A percentile compares a stretch with the other conserved stretches of the same genome.
phyloP scores from a whole-genome alignment of 1,140 invertebrate genomes.

The Lucilia cuprina region DNA sequence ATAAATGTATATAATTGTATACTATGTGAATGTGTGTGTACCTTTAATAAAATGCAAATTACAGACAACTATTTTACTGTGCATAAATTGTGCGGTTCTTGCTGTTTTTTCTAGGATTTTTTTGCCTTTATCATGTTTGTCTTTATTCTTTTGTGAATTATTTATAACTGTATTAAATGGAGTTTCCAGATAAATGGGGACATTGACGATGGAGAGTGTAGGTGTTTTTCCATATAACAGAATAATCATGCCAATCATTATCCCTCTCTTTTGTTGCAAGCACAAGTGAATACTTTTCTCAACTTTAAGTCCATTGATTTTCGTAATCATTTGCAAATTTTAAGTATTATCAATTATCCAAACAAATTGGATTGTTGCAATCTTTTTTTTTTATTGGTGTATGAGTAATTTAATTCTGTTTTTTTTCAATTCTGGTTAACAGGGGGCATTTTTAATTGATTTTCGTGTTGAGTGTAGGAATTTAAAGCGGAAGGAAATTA shows the following conservation, averaged over 20 bases:
- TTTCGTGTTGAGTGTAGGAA: neutral
- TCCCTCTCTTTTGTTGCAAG: neutral
- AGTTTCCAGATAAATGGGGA: neutral
- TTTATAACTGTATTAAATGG: constrained; percentile 7
- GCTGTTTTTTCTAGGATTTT: neutral
- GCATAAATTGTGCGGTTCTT: neutral
- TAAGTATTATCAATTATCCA: constrained; percentile 3
- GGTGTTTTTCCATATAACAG: neutral
- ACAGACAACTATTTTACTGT: constrained; percentile 14
- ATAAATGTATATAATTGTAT: neutral
- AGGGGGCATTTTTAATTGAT: neutral
- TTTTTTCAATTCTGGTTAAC: neutral
- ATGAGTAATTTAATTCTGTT: neutral
- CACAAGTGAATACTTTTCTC: neutral
- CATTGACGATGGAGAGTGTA: neutral
- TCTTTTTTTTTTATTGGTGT: neutral
- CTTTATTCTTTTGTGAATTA: neutral
- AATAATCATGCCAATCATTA: neutral
- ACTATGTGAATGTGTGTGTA: neutral
- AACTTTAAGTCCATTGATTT: neutral
- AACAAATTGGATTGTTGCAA: neutral
- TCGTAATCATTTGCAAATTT: neutral
- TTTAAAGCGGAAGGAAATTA: too few relatives aligned
- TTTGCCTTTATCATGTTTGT: neutral
- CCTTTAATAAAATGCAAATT: constrained; percentile 18